These are phyloP conservation scores for Sebastes trivittatus DNA, from an alignment of 2,797 vertebrate genomes.

Conservation along the genomic window DNA sequence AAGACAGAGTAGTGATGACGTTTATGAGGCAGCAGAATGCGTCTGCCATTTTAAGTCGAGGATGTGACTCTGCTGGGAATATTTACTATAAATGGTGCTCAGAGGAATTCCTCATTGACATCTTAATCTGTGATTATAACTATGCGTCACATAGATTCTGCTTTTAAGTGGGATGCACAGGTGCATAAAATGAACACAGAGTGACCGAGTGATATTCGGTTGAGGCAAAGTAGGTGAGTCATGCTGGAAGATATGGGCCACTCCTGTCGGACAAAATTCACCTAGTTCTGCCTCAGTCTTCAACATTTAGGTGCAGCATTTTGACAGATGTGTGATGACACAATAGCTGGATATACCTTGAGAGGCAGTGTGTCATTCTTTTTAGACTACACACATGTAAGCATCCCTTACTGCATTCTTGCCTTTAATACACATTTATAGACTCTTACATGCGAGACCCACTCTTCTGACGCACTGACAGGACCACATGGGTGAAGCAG, in stretches of 20 bases:
- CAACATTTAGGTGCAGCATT: neutral
- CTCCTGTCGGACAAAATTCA: neutral
- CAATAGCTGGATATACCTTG: neutral
- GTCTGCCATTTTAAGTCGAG: conserved; percentile 67
- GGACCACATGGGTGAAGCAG: conserved; percentile 28
- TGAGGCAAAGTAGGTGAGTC: conserved; percentile 8
- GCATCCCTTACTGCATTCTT: neutral
- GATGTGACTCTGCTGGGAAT: conserved; percentile 42
- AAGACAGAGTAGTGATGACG: conserved; percentile 71
- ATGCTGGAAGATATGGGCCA: conserved; percentile 5
- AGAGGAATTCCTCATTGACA: conserved; percentile 12
- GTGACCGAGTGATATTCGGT: neutral
- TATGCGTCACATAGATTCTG: neutral
- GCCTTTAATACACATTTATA: neutral
- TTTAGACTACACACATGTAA: neutral
- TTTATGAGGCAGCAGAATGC: conserved; percentile 61
- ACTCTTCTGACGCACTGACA: conserved; percentile 35
- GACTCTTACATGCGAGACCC: conserved; percentile 9
- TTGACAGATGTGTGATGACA: neutral
- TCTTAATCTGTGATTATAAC: neutral
- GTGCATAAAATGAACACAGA: neutral
- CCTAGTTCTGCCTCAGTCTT: neutral
- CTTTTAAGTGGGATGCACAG: neutral
- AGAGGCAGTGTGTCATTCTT: neutral
- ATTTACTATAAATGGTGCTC: conserved; percentile 37